phyloP scores from a whole-genome alignment of 64 coral and sea anemone genomes.

The Stichodactyla helianthus region DNA sequence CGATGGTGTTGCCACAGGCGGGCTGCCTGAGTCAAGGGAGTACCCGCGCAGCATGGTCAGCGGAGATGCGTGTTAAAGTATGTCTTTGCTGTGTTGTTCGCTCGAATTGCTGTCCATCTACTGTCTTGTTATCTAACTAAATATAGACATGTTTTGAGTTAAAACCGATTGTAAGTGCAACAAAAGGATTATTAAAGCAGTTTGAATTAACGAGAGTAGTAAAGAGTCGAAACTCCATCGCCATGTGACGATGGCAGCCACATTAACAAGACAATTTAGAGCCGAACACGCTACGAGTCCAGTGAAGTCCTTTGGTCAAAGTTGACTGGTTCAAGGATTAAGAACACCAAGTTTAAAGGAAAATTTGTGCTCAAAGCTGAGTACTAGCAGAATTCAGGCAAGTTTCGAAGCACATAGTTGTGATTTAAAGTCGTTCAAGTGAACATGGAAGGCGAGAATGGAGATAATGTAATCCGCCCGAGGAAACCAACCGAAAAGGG shows the following conservation, averaged over 20 bases:
- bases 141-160: too few species aligned
- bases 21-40: too few species aligned
- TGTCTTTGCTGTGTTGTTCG: too few species aligned
- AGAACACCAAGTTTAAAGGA: neutral
- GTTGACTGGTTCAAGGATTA: neutral
- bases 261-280: neutral
- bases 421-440: neutral
- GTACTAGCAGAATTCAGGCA: neutral
- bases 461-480: neutral
- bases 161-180: too few species aligned
- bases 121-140: too few species aligned
- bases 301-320: neutral
- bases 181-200: too few species aligned
- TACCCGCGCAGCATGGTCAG: too few species aligned
- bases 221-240: too few species aligned
- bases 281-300: neutral
- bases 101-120: too few species aligned
- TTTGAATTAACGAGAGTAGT: too few species aligned
- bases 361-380: neutral
- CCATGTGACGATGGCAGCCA: slow-evolving; percentile 5
- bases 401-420: neutral
- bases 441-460: neutral
- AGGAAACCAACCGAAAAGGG: neutral
- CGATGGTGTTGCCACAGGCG: too few species aligned
- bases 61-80: too few species aligned